phyloP scores from a whole-genome alignment of 2,888 invertebrate genomes.

The Ashinkailepas kermadecensis region DNA sequence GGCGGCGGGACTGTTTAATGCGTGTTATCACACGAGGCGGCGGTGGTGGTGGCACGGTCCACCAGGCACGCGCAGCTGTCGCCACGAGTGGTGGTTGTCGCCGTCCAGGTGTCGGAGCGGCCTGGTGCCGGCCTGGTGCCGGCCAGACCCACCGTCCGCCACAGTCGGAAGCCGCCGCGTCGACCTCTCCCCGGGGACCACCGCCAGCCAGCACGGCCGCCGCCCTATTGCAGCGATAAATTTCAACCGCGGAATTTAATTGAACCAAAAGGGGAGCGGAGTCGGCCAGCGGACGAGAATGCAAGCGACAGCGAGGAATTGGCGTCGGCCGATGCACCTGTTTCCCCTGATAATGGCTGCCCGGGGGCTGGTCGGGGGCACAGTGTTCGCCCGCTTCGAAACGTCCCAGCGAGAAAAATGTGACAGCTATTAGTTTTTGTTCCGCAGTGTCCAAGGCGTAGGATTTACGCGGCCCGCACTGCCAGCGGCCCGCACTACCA shows the following conservation, averaged over 20 bases:
- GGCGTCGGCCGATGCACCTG: neutral
- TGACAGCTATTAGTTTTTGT: neutral
- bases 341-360: neutral
- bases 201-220: neutral
- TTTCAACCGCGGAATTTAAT: neutral
- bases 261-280: neutral
- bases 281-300: neutral
- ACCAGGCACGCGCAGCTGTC: conserved; percentile 2
- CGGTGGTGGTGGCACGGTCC: neutral
- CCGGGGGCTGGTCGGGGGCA: neutral
- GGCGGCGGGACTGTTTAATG: neutral
- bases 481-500: neutral
- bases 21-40: neutral
- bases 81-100: neutral
- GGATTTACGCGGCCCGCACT: no score
- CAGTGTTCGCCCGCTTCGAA: neutral
- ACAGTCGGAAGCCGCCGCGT: neutral
- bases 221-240: conserved; percentile 14
- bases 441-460: no score
- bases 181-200: neutral
- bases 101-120: neutral
- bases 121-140: no score
- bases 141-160: no score
- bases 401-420: neutral
- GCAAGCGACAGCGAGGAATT: neutral